Evolutionary conservation across 2,797 vertebrate genomes (phyloP).

Genomic region (Prionace glauca): DNA sequence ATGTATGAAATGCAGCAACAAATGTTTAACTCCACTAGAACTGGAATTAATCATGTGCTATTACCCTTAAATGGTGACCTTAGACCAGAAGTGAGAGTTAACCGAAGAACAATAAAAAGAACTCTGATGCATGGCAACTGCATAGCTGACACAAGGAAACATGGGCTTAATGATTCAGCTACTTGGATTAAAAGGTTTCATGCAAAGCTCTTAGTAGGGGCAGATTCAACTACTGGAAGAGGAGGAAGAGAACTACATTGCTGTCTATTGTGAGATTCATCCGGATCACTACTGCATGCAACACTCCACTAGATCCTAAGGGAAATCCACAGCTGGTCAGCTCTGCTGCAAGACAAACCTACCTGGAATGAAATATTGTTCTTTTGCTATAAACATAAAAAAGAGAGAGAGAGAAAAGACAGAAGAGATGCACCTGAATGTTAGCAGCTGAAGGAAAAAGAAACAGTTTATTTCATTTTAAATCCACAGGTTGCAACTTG

Average conservation of each 20-base stretch:
- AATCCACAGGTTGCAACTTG: conserved; percentile 28
- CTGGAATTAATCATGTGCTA: neutral
- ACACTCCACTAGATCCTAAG: conserved; percentile 49
- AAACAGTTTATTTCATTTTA: conserved; percentile 44
- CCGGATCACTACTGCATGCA: conserved; percentile 57
- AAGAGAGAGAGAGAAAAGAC: conserved; percentile 58
- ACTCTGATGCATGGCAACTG: conserved; percentile 42
- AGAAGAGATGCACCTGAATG: conserved; percentile 66
- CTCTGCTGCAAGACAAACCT: conserved; percentile 65
- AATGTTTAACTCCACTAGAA: neutral
- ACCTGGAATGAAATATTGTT: conserved; percentile 99
- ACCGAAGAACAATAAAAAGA: neutral
- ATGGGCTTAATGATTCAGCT: neutral
- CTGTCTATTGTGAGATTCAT: conserved; percentile 45
- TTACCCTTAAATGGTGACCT: neutral
- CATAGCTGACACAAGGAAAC: conserved; percentile 44
- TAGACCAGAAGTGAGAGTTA: neutral
- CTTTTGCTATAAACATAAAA: conserved; percentile 85
- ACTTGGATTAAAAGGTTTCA: conserved; percentile 47
- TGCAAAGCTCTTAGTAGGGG: conserved; percentile 56
- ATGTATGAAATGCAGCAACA: neutral
- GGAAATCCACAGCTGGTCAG: conserved; percentile 54
- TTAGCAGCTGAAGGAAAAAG: conserved; percentile 64
- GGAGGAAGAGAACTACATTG: neutral
- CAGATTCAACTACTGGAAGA: conserved; percentile 51